Base-by-base conservation (phyloP, 2,797 vertebrate genomes). In the Mormyrus hasselquistii region DNA sequence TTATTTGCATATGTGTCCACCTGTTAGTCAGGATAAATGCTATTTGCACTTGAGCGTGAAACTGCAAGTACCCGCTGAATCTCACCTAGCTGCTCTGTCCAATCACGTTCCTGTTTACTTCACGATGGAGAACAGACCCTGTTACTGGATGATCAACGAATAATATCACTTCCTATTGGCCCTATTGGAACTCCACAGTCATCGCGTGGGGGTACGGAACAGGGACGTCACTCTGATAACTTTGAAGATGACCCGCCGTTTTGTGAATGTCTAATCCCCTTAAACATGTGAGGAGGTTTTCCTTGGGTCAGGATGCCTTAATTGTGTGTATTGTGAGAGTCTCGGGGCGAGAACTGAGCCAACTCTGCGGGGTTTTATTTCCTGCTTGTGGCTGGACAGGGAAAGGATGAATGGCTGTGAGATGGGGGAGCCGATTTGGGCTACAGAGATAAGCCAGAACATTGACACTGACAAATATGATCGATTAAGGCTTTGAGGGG, bases 391-490 rank as follows among this genome's bases (percentile, higher is more conserved):
- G 29, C 55, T 89, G 50, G 91, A 22, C 90, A 92, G 92, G 91
- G 90, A 92, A 88, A 89, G 93, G 95, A 94, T 94, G 92, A 95
- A 95, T 91, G 93, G 91, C 92, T 91, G 69, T 91, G 93, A 91
- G 92, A 88, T 93, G 93, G 93, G 89, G 91, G 90, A 88, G 88
- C 94, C 93, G 94, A 95, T 92, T 94, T 92, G 94, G 89, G 92
- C 93, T 90, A 91, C 93, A 95, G 95, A 97, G 94, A 97, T 96
- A 95, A 97, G 92, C 88, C 79, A 90, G 89, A 90, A 90, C 94
- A 92, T 94, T 96, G 95, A 96, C 95, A 96, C 95, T 96, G 96
- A 97, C 92, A 96, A 95, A 96, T 96, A 93, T 94, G 92, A 94
- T 95, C 93, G 94, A 96, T 96, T 95, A 96, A 93, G 89, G 90